Percentiles rank a stretch among this genome's conserved stretches.
Evolutionary conservation across 2,113 vertebrate genomes (phyloP).

Genomic region (Pionites leucogaster): DNA sequence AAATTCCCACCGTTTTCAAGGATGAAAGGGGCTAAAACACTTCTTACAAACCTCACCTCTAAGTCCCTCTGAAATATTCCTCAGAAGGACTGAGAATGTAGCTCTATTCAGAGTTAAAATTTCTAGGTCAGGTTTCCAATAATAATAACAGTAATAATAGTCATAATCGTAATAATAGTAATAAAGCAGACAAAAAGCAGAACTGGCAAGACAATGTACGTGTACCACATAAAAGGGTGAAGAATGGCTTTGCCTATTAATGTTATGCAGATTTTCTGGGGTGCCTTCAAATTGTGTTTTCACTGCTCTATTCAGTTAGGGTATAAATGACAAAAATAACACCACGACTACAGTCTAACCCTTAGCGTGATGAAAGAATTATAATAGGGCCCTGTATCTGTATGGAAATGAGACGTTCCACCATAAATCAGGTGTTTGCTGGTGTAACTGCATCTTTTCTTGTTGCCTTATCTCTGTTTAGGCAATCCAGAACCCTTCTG

Average conservation of each 20-base stretch:
- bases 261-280: slow-evolving; percentile 47
- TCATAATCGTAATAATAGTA: neutral
- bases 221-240: slow-evolving; percentile 61
- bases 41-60: neutral
- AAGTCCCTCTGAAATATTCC: neutral
- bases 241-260: slow-evolving; percentile 37
- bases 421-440: neutral
- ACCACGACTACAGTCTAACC: neutral
- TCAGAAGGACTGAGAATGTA: neutral
- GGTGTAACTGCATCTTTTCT: neutral
- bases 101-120: neutral
- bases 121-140: slow-evolving; percentile 52
- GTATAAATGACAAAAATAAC: neutral
- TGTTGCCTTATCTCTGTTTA: neutral
- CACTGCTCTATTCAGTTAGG: slow-evolving; percentile 22
- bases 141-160: neutral
- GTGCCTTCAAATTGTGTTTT: slow-evolving; percentile 47
- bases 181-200: slow-evolving; percentile 30
- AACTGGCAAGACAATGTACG: neutral
- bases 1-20: neutral
- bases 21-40: neutral
- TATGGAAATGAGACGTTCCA: neutral
- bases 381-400: neutral
- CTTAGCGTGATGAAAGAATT: neutral
- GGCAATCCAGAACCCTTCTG: neutral